Conservation (phyloP, 2,113 vertebrate species). For the Bufo bufo region DNA sequence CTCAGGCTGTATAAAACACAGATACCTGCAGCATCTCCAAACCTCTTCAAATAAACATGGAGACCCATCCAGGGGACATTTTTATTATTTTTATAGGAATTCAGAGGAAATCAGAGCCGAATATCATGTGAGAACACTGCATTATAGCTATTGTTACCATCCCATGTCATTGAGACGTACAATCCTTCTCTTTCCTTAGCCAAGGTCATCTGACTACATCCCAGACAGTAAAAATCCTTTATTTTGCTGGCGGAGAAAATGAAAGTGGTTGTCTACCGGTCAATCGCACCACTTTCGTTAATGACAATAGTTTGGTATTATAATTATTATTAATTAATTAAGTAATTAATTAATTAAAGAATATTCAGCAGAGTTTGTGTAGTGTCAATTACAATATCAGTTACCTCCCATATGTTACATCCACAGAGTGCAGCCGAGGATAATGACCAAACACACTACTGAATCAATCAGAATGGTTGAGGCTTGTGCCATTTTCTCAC, state of each 20-base stretch:
- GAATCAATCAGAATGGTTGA: background rate
- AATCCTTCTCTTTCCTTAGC: background rate
- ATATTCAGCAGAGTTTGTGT: background rate
- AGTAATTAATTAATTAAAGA: conserved; percentile 6
- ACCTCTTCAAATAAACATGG: too few species aligned
- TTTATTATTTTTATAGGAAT: too few species aligned
- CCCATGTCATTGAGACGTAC: background rate
- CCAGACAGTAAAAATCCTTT: background rate
- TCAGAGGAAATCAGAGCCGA: background rate
- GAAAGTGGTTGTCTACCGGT: background rate
- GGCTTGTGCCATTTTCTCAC: background rate
- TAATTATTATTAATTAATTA: background rate
- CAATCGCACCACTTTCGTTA: background rate
- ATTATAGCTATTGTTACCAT: background rate
- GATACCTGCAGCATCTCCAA: too few species aligned
- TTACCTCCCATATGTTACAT: background rate
- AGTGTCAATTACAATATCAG: background rate
- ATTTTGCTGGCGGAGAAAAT: background rate
- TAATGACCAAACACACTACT: background rate
- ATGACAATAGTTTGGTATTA: background rate
- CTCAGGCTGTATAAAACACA: too few species aligned
- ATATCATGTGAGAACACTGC: background rate
- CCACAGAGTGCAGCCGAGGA: background rate
- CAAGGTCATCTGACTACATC: conserved; percentile 8
- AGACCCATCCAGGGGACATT: too few species aligned